Base-by-base conservation (phyloP, 2,797 vertebrate species). In the Channallabes apus region DNA sequence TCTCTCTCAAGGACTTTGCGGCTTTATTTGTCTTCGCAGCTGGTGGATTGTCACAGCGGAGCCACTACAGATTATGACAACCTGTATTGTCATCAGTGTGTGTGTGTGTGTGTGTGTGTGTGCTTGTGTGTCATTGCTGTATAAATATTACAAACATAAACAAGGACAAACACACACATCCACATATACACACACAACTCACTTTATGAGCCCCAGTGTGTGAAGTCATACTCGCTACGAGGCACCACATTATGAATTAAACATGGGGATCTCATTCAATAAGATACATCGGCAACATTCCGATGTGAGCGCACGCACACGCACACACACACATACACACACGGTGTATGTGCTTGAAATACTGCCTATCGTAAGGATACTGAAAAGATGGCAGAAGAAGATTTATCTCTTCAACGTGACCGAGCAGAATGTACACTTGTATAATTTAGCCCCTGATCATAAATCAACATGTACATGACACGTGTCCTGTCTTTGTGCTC, bases 231-330 rank as follows among this genome's bases (percentile, higher is more conserved):
- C 46, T 85, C 41, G 15, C 51, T 65, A 73, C 51, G 32, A 78
- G 58, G 82, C 67, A 54, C 76, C 54, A 69, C 29, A 65, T 17
- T n/a, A 24, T 87, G 84, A 87, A 89, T 86, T 86, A 87, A 84
- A 87, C 86, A 89, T 89, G 51, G 85, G 79, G 64, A 79, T 38
- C 67, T 68, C 65, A 75, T 86, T 86, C 84, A 87, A 84, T 86
- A 89, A 82, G 59, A 64, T 80, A 27, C 78, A 65, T 80, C 14
- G 3, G 38, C 58, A 80, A 65, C 78, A 80, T 64, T 46, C 78
- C 62, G 59, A 64, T 64, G 24, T 6, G 2, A 20, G 0, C 20
- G 6, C 56, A 15, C 56, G 8, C 76, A 61, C 76, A 61, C 76
- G 38, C 76, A 61, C 77, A 46, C 59, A 41, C 32, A 79, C 76